Percentiles rank a stretch among this genome's conserved stretches.
phyloP scores from a whole-genome alignment of 2,113 vertebrate genomes.

The Alligator mississippiensis region DNA sequence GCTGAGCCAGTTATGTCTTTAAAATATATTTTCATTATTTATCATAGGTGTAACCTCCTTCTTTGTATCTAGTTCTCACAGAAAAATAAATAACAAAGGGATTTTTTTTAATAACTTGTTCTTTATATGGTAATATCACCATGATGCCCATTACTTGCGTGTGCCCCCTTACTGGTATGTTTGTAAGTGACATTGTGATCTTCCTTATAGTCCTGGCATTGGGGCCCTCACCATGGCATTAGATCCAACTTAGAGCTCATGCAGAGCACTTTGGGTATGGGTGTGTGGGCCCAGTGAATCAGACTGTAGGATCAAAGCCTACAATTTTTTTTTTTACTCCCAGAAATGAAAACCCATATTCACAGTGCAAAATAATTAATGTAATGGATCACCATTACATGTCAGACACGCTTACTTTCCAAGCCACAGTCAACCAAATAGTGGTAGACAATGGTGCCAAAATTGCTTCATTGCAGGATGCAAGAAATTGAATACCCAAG shows the following conservation, averaged over 20 bases:
- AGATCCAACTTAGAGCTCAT: accelerated
- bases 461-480: no score
- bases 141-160: not conserved
- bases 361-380: not conserved
- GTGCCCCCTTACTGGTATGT: not conserved
- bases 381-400: accelerated
- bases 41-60: slow-evolving; percentile 34
- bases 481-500: no score
- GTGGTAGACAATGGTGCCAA: no score
- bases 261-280: not conserved
- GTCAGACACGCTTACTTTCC: not conserved
- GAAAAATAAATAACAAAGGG: slow-evolving; percentile 37
- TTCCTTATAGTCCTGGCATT: accelerated
- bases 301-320: accelerated
- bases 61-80: not conserved
- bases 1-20: not conserved
- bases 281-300: not conserved
- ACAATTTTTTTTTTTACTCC: not conserved
- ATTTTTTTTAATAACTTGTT: slow-evolving; percentile 11
- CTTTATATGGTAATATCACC: not conserved
- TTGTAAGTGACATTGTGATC: not conserved
- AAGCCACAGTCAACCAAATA: not conserved
- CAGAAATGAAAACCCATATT: not conserved
- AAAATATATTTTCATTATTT: slow-evolving; percentile 15
- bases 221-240: accelerated